These are phyloP conservation scores for Burhinus oedicnemus DNA, from an alignment of 2,113 vertebrate genomes.

Conservation along the genomic window DNA sequence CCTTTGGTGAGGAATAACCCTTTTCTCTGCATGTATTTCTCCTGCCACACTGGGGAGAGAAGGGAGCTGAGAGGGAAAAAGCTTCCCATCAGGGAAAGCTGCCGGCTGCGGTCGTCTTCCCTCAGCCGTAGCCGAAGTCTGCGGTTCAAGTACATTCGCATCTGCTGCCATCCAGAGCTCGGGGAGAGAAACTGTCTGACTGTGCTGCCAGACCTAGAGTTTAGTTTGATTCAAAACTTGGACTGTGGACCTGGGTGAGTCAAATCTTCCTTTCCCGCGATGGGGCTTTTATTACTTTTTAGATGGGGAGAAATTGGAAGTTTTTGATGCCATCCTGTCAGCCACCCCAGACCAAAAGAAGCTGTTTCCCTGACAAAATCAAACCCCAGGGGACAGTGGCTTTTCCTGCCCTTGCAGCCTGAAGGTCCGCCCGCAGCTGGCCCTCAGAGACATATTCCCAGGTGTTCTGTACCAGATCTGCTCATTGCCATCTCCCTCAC, in stretches of 20 bases:
- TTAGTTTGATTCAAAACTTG: rapidly evolving
- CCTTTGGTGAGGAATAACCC: background rate
- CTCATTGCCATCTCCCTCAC: background rate
- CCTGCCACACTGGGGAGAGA: background rate
- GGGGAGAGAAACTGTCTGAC: background rate
- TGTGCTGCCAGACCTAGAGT: background rate
- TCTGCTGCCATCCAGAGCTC: constrained; percentile 54
- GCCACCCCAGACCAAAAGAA: background rate
- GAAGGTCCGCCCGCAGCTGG: background rate
- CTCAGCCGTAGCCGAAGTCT: background rate
- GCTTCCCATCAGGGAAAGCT: background rate
- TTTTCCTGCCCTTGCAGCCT: background rate
- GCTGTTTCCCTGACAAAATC: background rate
- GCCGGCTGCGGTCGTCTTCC: too few relatives aligned
- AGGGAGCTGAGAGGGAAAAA: background rate
- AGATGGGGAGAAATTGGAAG: background rate
- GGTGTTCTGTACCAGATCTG: background rate
- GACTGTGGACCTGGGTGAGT: background rate
- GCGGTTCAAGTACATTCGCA: background rate
- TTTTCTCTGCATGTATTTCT: background rate
- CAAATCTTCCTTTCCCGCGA: background rate
- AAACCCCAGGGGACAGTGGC: background rate
- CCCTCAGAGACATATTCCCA: background rate
- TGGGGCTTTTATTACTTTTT: background rate
- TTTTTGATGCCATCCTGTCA: background rate